Evolutionary conservation across 2,888 invertebrate species (phyloP).

Genomic region (Eurois occulta): DNA sequence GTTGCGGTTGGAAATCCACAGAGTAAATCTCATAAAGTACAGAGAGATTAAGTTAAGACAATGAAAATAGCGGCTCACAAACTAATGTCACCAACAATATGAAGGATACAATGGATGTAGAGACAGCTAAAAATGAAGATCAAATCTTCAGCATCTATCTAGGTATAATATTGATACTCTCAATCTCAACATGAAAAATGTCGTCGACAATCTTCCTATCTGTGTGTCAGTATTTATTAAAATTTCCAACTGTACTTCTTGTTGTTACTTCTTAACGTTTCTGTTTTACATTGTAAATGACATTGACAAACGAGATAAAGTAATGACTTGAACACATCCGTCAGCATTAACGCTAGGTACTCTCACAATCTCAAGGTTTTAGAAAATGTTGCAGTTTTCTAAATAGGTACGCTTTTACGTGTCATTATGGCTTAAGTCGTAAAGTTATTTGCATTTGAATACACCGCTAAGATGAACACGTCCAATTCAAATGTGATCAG

Average conservation of each 20-base stretch:
- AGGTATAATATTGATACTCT: background rate
- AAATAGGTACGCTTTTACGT: constrained; percentile 47
- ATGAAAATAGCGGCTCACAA: background rate
- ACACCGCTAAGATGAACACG: constrained; percentile 36
- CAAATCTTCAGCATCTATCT: background rate
- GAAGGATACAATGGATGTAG: background rate
- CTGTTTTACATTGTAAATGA: constrained; percentile 25
- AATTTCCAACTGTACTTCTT: background rate
- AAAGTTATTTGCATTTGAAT: constrained; percentile 57
- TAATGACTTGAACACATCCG: constrained; percentile 17
- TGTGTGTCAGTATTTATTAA: background rate
- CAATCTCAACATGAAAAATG: background rate
- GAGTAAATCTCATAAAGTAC: constrained; percentile 28
- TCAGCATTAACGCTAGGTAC: constrained; percentile 19
- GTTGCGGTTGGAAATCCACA: constrained; percentile 26
- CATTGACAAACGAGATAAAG: constrained; percentile 28
- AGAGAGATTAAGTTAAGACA: constrained; percentile 17
- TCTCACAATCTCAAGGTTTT: constrained; percentile 38
- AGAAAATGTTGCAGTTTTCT: constrained; percentile 59
- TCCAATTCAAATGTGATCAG: constrained; percentile 36
- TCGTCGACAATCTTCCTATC: background rate
- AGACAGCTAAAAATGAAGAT: constrained; percentile 1
- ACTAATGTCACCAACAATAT: background rate
- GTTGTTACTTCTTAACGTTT: background rate
- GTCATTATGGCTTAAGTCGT: constrained; percentile 31